Percentiles rank a stretch among this genome's conserved stretches.
Conservation (phyloP, 2,797 vertebrate species). For the Lepus townsendii region DNA sequence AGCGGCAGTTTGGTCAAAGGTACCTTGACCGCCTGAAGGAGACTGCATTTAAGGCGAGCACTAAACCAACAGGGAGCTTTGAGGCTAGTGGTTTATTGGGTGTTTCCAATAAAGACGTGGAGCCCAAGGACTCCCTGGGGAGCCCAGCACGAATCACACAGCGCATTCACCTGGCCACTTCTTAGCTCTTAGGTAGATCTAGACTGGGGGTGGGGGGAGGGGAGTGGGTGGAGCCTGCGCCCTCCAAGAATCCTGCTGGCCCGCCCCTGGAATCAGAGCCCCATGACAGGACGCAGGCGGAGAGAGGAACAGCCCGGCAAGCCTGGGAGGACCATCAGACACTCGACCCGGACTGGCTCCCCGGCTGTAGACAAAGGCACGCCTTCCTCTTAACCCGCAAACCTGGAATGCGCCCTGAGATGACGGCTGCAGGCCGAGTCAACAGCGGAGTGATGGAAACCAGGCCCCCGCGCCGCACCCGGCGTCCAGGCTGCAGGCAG, state of each 20-base stretch:
- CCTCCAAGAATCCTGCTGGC: neutral
- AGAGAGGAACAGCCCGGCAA: neutral
- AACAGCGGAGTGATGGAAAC: constrained; percentile 57
- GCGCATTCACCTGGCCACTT: neutral
- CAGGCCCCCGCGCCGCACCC: constrained; percentile 6
- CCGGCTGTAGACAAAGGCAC: neutral
- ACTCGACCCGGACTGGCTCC: neutral
- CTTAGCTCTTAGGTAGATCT: neutral
- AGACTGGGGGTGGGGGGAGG: neutral
- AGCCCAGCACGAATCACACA: neutral
- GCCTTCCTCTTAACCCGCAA: constrained; percentile 29
- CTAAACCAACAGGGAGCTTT: neutral
- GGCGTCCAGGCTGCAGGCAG: neutral
- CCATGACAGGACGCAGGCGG: rapidly evolving
- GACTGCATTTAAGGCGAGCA: neutral
- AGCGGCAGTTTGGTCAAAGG: neutral
- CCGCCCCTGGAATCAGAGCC: constrained; percentile 35
- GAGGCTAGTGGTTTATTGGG: constrained; percentile 57
- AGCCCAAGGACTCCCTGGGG: neutral
- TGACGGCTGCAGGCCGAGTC: constrained; percentile 13
- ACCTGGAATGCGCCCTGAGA: constrained; percentile 65
- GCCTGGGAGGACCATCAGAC: neutral
- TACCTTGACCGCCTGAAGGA: neutral
- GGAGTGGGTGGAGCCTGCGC: no score
- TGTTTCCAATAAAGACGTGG: constrained; percentile 55